Base-by-base conservation (phyloP, 1,140 invertebrate species). In the Cryptotermes secundus region DNA sequence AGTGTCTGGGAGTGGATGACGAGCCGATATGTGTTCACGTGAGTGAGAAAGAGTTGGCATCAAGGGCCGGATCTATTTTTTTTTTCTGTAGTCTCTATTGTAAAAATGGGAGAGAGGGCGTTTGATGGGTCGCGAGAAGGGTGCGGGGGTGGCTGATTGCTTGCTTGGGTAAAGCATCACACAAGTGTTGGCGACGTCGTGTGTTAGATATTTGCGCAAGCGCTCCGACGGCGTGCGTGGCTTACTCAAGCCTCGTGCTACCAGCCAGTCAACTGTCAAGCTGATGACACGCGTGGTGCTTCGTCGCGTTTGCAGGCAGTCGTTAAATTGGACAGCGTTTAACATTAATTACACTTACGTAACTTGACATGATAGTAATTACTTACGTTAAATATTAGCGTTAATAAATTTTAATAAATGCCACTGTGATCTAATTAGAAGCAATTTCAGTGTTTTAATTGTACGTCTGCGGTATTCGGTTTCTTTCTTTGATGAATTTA, bases 331-430 rank as follows among this genome's bases (percentile, higher is more conserved):
- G 59, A 26, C 59, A 72, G 53, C 53, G 26, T 59, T 59, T 59
- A 59, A 72, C n/a, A 72, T 72, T 31, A 72, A 72, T 72, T 72
- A 72, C 31, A 72, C 59, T 72, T n/a, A 72, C 59, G 26, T 31
- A 7, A 59, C 26, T n/a, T 24, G 53, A 59, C 53, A 6, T 59
- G 53, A 10, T 31, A 72, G 59, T 72, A 31, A 72, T 72, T 31
- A 31, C 26, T 7, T 31, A 12, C 26, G 7, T 31, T 26, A 1
- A 49, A 72, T 9, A 31, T 72, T 72, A 26, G 6, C 26, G 3
- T 7, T 72, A 31, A 31, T 72, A n/a, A n/a, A 72, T 72, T n/a
- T 72, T 72, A 3, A 31, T 26, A 31, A 72, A n/a, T 72, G 59
- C 6, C 45, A 22, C 45, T 49, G 45, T 22, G 22, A 49, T 49